Percentiles rank a stretch among this genome's conserved stretches.
Evolutionary conservation across 1,140 invertebrate species (phyloP).

Genomic region (Platorchestia sp.): DNA sequence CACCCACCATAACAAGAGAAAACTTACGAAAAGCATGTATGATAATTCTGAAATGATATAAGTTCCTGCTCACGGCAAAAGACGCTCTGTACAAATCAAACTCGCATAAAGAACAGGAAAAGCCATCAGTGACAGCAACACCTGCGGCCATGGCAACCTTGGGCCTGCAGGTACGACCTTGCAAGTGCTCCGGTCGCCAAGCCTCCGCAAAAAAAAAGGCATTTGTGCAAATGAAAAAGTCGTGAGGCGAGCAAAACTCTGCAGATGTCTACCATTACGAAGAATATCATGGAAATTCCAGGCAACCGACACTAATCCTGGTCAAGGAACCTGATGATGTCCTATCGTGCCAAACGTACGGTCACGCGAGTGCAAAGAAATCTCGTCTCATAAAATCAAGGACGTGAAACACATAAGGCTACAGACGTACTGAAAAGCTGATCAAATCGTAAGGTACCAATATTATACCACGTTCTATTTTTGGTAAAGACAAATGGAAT

Average conservation of each 20-base stretch:
- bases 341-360: neutral
- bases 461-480: neutral
- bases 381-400: neutral
- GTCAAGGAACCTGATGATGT: neutral
- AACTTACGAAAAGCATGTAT: neutral
- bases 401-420: neutral
- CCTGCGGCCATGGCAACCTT: neutral
- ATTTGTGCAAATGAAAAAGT: neutral
- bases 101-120: neutral
- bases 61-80: neutral
- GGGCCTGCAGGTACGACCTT: neutral
- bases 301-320: neutral
- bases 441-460: neutral
- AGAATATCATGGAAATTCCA: neutral
- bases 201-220: neutral
- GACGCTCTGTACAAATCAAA: neutral
- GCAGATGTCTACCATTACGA: neutral
- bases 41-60: neutral
- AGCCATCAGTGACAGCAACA: neutral
- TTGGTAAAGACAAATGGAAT: neutral
- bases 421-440: neutral
- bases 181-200: neutral
- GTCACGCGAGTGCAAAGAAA: neutral
- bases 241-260: neutral
- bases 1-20: neutral